Percentiles rank a stretch among this genome's conserved stretches.
Evolutionary conservation across 2,797 vertebrate species (phyloP).

Genomic region (Oceanodroma leucorhoa): DNA sequence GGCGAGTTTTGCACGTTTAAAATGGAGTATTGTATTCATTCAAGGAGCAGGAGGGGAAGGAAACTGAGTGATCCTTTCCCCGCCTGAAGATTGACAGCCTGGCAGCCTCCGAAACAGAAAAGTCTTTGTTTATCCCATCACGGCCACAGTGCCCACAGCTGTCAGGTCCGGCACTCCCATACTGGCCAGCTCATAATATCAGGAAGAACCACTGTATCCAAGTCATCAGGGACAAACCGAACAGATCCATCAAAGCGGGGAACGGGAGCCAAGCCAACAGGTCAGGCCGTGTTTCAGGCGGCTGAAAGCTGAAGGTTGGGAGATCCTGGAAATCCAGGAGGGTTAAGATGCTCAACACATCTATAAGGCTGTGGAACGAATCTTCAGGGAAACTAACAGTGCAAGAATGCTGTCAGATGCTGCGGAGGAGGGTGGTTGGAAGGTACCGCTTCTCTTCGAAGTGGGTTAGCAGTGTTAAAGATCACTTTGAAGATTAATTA

Average conservation of each 20-base stretch:
- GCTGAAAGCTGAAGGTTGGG: background rate
- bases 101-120: background rate
- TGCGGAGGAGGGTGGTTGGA: background rate
- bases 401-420: background rate
- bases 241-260: background rate
- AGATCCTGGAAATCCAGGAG: background rate
- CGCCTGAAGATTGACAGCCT: background rate
- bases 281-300: background rate
- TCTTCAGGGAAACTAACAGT: background rate
- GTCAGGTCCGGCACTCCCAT: background rate
- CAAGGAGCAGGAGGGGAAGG: background rate
- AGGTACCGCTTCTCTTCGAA: background rate
- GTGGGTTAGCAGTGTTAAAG: background rate
- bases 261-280: background rate
- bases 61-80: background rate
- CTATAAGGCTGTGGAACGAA: background rate
- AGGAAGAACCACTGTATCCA: background rate
- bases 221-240: background rate
- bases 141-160: background rate
- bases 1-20: background rate
- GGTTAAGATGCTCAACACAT: background rate
- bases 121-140: slow-evolving; percentile 20
- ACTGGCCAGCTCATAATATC: background rate
- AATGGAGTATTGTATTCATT: slow-evolving; percentile 27
- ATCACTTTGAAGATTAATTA: background rate